These are phyloP conservation scores for Condylura cristata DNA, from an alignment of 2,113 vertebrate genomes.

Conservation along the genomic window DNA sequence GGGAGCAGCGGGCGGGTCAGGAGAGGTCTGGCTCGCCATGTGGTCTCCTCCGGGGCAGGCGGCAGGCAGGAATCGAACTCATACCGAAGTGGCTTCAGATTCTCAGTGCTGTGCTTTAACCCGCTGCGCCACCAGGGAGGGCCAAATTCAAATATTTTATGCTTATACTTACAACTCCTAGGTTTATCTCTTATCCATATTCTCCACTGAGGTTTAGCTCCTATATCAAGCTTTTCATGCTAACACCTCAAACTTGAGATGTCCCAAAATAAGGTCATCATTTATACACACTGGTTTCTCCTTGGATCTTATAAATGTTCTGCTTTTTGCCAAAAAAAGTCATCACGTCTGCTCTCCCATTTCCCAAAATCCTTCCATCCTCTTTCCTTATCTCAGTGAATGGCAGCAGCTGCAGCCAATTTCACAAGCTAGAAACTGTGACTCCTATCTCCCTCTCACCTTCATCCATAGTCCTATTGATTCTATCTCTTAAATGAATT, in stretches of 20 bases:
- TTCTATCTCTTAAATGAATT: neutral
- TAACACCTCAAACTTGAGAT: neutral
- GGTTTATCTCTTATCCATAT: neutral
- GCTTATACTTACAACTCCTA: neutral
- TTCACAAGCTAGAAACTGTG: slow-evolving; percentile 24
- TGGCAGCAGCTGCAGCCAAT: neutral
- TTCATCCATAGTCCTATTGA: neutral
- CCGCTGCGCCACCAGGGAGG: too few relatives aligned
- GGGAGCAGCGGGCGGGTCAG: too few relatives aligned
- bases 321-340: neutral
- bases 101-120: too few relatives aligned
- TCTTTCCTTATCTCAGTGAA: slow-evolving; percentile 22
- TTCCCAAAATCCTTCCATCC: neutral
- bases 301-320: too few relatives aligned
- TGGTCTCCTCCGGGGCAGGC: too few relatives aligned
- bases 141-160: slow-evolving; percentile 1
- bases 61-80: too few relatives aligned
- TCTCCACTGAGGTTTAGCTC: neutral
- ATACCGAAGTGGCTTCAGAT: too few relatives aligned
- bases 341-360: slow-evolving; percentile 4
- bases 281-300: too few relatives aligned
- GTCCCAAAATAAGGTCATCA: neutral
- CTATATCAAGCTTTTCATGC: slow-evolving; percentile 30
- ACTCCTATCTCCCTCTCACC: neutral
- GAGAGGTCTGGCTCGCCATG: too few relatives aligned